Conservation (phyloP, 2,888 invertebrate genomes). For the Esperia sulphurella region DNA sequence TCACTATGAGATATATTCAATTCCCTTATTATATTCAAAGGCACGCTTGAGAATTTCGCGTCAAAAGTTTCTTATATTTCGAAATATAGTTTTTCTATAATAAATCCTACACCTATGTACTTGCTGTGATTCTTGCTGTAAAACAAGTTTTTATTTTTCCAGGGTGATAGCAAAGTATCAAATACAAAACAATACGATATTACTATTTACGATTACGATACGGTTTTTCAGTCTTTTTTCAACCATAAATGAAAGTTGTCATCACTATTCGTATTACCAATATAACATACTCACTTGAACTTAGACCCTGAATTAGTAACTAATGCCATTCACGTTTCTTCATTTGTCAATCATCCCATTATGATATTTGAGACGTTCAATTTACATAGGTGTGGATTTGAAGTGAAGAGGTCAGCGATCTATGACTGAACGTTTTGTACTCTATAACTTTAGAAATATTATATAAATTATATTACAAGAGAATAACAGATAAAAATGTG, state of each 20-base stretch:
- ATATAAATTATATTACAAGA: too few species aligned
- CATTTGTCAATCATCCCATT: conserved; percentile 50
- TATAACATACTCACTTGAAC: conserved; percentile 27
- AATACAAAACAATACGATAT: too few species aligned
- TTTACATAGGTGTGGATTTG: conserved; percentile 40
- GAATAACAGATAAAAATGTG: too few species aligned
- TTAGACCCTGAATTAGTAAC: conserved; percentile 35
- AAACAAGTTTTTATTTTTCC: too few species aligned
- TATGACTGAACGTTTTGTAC: neutral
- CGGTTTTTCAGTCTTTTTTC: neutral
- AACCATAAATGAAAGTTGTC: conserved; percentile 1
- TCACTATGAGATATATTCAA: neutral
- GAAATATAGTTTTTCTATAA: too few species aligned
- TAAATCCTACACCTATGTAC: too few species aligned
- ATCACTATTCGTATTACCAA: conserved; percentile 7
- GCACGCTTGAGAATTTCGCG: neutral
- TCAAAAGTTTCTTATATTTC: too few species aligned
- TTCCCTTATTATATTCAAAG: neutral
- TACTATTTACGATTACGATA: too few species aligned
- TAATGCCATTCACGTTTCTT: conserved; percentile 33
- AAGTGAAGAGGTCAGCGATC: conserved; percentile 17
- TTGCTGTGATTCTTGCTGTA: too few species aligned
- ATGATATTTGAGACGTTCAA: conserved; percentile 23
- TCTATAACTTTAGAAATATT: too few species aligned
- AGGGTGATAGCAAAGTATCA: too few species aligned